A percentile compares a stretch with the other conserved stretches of the same genome.
Conservation (phyloP, 1,140 invertebrate species). For the Antheraea mylitta region DNA sequence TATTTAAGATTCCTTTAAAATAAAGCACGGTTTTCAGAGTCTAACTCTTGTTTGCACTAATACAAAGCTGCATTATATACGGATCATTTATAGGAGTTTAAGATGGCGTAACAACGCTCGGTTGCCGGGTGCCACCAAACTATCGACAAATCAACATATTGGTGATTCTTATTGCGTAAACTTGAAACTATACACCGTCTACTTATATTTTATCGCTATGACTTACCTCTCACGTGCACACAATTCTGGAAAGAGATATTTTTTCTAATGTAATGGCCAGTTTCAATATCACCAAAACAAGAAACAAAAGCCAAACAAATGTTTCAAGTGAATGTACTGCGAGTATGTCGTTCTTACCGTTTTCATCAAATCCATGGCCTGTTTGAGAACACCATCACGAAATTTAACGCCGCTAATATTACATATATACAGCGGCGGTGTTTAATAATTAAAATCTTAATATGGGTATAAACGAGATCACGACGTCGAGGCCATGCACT, state of each 20-base stretch:
- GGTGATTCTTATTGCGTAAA: conserved; percentile 51
- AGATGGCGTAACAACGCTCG: conserved; percentile 79
- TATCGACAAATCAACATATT: conserved; percentile 75
- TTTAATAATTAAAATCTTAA: conserved; percentile 60
- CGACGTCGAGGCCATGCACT: conserved; percentile 74
- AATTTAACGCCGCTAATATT: conserved; percentile 66
- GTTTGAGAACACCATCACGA: conserved; percentile 77
- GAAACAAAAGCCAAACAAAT: conserved; percentile 79
- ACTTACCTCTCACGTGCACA: conserved; percentile 78
- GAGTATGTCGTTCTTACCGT: conserved; percentile 69
- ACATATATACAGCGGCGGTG: conserved; percentile 63
- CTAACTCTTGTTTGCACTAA: conserved; percentile 51
- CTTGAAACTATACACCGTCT: conserved; percentile 53
- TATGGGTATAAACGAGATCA: conserved; percentile 50
- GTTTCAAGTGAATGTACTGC: conserved; percentile 50
- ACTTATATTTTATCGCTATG: conserved; percentile 62
- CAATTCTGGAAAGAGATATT: conserved; percentile 79
- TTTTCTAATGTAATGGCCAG: conserved; percentile 79
- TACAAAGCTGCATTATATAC: conserved; percentile 69
- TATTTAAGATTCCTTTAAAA: conserved; percentile 46
- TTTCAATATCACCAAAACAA: conserved; percentile 79
- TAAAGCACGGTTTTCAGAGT: conserved; percentile 59
- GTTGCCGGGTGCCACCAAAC: conserved; percentile 71
- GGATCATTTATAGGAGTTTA: conserved; percentile 74
- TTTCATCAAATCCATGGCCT: conserved; percentile 79